These are phyloP conservation scores for Dissostichus mawsoni DNA, from an alignment of 2,113 vertebrate species.

Conservation along the genomic window DNA sequence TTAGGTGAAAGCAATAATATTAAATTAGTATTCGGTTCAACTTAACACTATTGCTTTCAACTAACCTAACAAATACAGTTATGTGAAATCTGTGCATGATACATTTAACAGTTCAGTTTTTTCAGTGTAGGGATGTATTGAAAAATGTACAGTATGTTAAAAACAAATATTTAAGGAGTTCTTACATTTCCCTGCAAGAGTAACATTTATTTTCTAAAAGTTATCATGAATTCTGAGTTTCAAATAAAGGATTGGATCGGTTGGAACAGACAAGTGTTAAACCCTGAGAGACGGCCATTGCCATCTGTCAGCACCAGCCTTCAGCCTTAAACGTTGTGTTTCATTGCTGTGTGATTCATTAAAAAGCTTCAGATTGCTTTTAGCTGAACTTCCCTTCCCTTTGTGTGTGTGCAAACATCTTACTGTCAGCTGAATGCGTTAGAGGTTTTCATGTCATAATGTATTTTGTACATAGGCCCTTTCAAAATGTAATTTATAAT, in stretches of 20 bases:
- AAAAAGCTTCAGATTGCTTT: not conserved
- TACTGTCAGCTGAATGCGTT: not conserved
- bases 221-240: constrained; percentile 25
- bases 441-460: not conserved
- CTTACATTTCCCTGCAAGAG: constrained; percentile 14
- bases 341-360: not conserved
- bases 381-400: not conserved
- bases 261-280: constrained; percentile 8
- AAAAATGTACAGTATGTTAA: too few species aligned
- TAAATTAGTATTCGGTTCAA: too few species aligned
- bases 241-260: not conserved
- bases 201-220: not conserved
- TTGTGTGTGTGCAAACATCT: not conserved
- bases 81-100: too few species aligned
- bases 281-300: not conserved
- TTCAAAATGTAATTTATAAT: not conserved
- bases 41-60: too few species aligned
- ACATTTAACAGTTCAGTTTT: too few species aligned
- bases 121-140: too few species aligned
- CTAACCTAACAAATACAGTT: too few species aligned
- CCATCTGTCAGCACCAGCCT: constrained; percentile 25
- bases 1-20: too few species aligned
- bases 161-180: not conserved
- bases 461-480: not conserved
- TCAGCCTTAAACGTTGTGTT: not conserved